Conservation (phyloP, 2,797 vertebrate genomes). For the Megaceryle alcyon region DNA sequence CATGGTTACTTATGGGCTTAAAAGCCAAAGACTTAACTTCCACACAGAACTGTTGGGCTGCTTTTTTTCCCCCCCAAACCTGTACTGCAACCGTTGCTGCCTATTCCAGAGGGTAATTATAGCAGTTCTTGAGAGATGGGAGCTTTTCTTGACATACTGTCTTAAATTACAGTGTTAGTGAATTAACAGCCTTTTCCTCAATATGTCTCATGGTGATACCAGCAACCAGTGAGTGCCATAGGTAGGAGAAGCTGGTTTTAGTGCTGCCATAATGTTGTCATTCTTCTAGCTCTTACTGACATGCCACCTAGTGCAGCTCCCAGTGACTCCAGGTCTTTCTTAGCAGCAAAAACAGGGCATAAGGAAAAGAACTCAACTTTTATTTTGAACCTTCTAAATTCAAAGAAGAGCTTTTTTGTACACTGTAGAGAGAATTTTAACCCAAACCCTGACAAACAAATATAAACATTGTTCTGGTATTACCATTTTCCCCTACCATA, state of each 20-base stretch:
- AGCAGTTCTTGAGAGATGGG: background rate
- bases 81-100: background rate
- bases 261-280: background rate
- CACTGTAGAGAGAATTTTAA: background rate
- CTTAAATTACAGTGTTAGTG: background rate
- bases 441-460: background rate
- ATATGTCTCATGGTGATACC: background rate
- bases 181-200: background rate
- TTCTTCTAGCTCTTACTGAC: background rate
- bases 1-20: background rate
- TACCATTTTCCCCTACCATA: background rate
- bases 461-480: background rate
- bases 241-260: background rate
- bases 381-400: background rate
- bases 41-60: background rate
- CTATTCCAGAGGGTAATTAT: background rate
- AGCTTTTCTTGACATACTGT: background rate
- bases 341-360: background rate
- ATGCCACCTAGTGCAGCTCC: background rate
- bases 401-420: background rate
- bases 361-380: background rate
- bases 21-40: background rate
- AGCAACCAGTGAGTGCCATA: fast-evolving
- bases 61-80: background rate
- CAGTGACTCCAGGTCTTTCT: background rate